phyloP scores from a whole-genome alignment of 2,797 vertebrate species.

The Danio kyathit region DNA sequence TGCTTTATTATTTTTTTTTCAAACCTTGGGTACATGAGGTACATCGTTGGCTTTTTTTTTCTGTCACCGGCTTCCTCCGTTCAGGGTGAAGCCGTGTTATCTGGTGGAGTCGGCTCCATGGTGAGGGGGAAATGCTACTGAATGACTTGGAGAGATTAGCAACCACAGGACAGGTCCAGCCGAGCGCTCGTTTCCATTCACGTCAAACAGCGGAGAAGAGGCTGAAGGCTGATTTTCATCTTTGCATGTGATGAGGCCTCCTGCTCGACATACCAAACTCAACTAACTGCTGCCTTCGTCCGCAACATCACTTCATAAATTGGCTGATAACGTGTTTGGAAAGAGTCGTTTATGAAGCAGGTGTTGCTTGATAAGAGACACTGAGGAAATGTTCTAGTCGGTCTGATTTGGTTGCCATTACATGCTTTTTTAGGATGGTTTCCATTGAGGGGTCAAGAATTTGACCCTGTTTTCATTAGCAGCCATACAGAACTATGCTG shows the following conservation, averaged over 20 bases:
- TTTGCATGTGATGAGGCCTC: not conserved
- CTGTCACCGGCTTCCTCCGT: constrained; percentile 65
- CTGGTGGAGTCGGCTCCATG: constrained; percentile 57
- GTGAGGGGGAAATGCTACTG: constrained; percentile 68
- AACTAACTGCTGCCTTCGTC: no score
- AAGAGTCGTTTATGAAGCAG: no score
- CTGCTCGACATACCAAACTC: no score
- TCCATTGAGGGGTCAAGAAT: no score
- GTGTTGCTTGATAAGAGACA: no score
- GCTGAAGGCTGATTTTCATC: not conserved
- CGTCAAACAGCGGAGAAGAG: constrained; percentile 7
- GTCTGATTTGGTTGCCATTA: not conserved
- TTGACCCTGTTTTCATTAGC: no score
- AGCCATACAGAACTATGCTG: no score
- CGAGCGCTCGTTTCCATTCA: constrained; percentile 43
- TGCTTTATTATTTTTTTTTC: constrained; percentile 36
- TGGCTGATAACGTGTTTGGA: no score
- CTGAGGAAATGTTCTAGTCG: not conserved
- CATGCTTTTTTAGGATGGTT: no score
- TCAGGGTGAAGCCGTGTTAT: constrained; percentile 61
- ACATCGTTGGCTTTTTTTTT: constrained; percentile 54
- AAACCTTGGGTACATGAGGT: constrained; percentile 55
- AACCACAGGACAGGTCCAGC: constrained; percentile 74
- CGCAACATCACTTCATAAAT: no score
- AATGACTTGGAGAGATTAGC: constrained; percentile 68